Base-by-base conservation (phyloP, 2,113 vertebrate genomes). In the Bucco capensis region DNA sequence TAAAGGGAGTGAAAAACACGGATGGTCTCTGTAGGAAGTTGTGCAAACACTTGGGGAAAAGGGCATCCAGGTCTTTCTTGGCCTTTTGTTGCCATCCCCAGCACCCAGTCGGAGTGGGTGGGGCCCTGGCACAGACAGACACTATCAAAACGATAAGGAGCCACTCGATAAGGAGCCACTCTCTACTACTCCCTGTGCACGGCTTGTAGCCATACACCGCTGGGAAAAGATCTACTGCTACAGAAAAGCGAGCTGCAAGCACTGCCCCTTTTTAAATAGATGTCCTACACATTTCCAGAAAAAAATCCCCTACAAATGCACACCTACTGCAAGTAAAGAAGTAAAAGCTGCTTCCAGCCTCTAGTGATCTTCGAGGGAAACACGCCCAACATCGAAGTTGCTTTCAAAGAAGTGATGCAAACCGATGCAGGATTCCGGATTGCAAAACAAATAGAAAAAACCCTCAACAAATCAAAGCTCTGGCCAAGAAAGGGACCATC, bases 341-440 rank as follows among this genome's bases (percentile, higher is more conserved):
- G 33, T 46, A 61, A 38, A 76, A 80, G 40, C 51, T 21, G 27
- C 67, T 83, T 47, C 71, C 69, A 91, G 90, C 79, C 83, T 72
- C 54, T 33, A 67, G 70, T 12, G 44, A 86, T 38, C 65, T 64
- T 23, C 3, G n/a, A 49, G 87, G 47, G 78, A 65, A 86, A 72
- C 57, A 78, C 47, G 53, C 58, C 86, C 85, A 72, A 69, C 56
- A 75, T 2, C 71, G 50, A 75, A 69, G 30, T 73, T 85, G 61
- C 87, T 91, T 87, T 76, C 58, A 91, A 87, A 78, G 33, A 61
- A 89, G 15, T 2, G 84, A 86, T 85, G 74, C 69, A 53, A 75
- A 90, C n/a, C 1, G 5, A 79, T 64, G 66, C 66, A 37, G 38
- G 33, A 72, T 37, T 30, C 65, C 54, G 10, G 58, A 70, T 12